These are phyloP conservation scores for Liodrosophila aerea DNA, from an alignment of 2,888 invertebrate species.

Conservation along the genomic window DNA sequence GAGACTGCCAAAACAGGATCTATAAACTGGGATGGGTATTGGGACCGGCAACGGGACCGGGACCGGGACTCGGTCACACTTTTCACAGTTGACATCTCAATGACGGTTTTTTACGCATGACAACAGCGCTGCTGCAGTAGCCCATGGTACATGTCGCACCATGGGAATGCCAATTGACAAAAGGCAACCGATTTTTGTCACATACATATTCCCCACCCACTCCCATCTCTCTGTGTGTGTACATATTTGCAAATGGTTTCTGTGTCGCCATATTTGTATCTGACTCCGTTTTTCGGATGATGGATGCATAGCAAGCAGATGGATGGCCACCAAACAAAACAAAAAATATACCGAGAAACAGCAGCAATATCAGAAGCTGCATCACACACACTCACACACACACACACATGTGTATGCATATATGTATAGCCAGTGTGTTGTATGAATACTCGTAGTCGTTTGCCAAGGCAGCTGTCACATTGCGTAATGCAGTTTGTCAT, in stretches of 20 bases:
- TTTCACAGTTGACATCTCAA: conserved; percentile 76
- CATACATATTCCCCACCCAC: not conserved
- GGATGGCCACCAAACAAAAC: no score
- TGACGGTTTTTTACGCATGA: conserved; percentile 52
- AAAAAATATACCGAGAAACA: conserved; percentile 16
- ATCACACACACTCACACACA: not conserved
- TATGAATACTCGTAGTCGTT: not conserved
- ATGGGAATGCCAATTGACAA: conserved; percentile 65
- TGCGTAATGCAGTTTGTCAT: conserved; percentile 60
- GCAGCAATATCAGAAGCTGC: conserved; percentile 4
- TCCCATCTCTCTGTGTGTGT: not conserved
- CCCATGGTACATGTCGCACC: conserved; percentile 22
- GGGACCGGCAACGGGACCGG: no score
- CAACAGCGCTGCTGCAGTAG: conserved; percentile 26
- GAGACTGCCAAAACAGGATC: not conserved
- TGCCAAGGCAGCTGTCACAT: conserved; percentile 47
- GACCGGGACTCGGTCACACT: conserved; percentile 49
- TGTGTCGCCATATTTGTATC: conserved; percentile 67
- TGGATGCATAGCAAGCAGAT: conserved; percentile 64
- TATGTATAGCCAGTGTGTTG: not conserved
- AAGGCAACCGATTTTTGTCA: conserved; percentile 45
- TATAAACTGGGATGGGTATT: not conserved
- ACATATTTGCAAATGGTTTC: conserved; percentile 68
- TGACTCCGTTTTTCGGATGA: conserved; percentile 62
- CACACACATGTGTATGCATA: not conserved